Base-by-base conservation (phyloP, 23 tunicate species). In the Trididemnum clinides region DNA sequence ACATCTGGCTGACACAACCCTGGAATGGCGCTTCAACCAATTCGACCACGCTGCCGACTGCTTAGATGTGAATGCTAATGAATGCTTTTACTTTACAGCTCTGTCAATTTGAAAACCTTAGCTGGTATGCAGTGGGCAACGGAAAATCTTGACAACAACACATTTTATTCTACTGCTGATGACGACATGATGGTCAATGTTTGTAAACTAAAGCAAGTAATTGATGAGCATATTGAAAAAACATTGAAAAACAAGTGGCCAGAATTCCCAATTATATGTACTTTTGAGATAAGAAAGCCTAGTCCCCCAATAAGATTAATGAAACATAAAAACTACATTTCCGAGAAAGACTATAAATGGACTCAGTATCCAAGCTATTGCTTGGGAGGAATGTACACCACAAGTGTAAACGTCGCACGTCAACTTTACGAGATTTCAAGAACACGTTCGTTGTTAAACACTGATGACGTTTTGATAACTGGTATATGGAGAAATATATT, bases 71-170 rank as follows among this genome's bases (percentile, higher is more conserved):
- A 7, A 10, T 44, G 10, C 10, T 7, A 10, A 44, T 44, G 15
- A 44, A 10, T 44, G 54, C 54, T 15, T 15, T n/a, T n/a, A n/a
- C n/a, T n/a, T n/a, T n/a, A n/a, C n/a, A n/a, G n/a, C n/a, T n/a
- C n/a, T n/a, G 36, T 78, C 7, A 37, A 2, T 2, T 2, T 33
- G 65, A 78, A 78, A 78, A 51, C 37, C 4, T 30, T 78, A 18
- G 83, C 66, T 31, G 83, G 83, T 6, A 78, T 78, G 83, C 34
- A 51, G 23, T 78, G 83, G 83, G 83, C 83, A 5, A 51, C 83
- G n/a, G 66, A 51, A 26, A 50, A 78, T 29, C 36, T 78, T 1
- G 19, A 34, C 5, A 20, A 78, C 10, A 37, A 78, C 6, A 23
- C 25, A 5, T 51, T 51, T 78, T 78, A 78, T 34, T 50, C 83